Conservation (phyloP, 37 sponge, comb jelly and placozoan genomes). For the Beroe ovata region DNA sequence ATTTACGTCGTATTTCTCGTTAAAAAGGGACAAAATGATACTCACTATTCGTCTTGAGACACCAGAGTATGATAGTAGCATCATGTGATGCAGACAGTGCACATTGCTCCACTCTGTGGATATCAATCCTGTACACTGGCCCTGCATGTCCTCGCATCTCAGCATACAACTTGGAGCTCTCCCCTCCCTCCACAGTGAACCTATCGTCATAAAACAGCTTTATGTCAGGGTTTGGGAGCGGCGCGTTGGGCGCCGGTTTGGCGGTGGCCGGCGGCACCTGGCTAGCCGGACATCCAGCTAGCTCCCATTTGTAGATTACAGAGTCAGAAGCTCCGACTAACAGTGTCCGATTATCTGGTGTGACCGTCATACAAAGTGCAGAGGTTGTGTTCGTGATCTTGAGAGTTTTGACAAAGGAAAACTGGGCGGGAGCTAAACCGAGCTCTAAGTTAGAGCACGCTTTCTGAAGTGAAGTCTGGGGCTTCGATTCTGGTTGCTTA, state of each 20-base stretch:
- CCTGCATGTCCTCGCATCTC: slow-evolving; percentile 41
- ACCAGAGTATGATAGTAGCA: neutral
- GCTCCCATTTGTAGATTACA: slow-evolving; percentile 9
- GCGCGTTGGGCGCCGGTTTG: slow-evolving; percentile 41
- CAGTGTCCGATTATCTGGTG: slow-evolving; percentile 34
- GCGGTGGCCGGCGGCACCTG: neutral
- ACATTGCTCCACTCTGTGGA: neutral
- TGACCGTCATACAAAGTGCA: neutral
- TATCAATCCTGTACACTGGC: slow-evolving; percentile 32
- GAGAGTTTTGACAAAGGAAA: slow-evolving; percentile 36
- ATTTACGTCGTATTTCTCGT: no score
- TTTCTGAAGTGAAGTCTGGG: slow-evolving; percentile 32
- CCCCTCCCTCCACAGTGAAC: slow-evolving; percentile 39
- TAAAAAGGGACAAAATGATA: neutral
- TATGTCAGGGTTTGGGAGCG: neutral
- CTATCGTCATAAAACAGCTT: neutral
- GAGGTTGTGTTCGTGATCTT: slow-evolving; percentile 34
- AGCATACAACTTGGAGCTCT: neutral
- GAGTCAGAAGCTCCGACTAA: neutral
- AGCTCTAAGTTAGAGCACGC: slow-evolving; percentile 25
- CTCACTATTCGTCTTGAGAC: slow-evolving; percentile 25
- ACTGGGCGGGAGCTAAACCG: slow-evolving; percentile 4
- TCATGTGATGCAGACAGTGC: slow-evolving; percentile 32
- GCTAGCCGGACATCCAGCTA: neutral
- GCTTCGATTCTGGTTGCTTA: neutral